A percentile compares a stretch with the other conserved stretches of the same genome.
Conservation (phyloP, 2,113 vertebrate genomes). For the Chaenocephalus aceratus region DNA sequence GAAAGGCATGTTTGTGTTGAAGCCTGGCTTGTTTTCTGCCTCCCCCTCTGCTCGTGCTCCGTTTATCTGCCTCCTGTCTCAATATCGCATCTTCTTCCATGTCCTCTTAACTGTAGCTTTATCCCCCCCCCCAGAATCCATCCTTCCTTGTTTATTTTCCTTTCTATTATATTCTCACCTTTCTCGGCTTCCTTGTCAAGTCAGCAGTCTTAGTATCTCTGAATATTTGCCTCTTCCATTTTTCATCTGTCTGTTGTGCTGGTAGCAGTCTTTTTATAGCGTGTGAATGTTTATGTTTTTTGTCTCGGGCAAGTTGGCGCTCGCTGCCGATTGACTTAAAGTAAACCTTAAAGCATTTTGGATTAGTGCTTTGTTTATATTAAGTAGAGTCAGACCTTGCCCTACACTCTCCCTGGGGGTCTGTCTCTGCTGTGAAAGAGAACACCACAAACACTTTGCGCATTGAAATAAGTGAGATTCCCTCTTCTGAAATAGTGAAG, state of each 20-base stretch:
- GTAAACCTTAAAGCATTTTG: not conserved
- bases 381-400: not conserved
- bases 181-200: not conserved
- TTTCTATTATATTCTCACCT: not conserved
- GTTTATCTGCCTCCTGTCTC: conserved; percentile 1
- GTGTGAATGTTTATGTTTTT: conserved; percentile 29
- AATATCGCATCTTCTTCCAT: not conserved
- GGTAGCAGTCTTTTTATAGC: not conserved
- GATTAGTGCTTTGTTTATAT: not conserved
- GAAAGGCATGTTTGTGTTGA: conserved; percentile 56
- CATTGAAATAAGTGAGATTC: not conserved
- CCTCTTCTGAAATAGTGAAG: not conserved
- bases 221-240: not conserved
- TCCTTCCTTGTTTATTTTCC: not conserved
- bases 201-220: not conserved
- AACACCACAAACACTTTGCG: not conserved
- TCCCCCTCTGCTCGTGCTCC: conserved; percentile 18
- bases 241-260: not conserved
- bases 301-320: conserved; percentile 4
- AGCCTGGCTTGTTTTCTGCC: conserved; percentile 39
- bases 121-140: not conserved
- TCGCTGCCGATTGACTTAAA: not conserved
- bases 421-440: not conserved
- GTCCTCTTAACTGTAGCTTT: not conserved
- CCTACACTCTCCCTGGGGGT: not conserved